Percentiles rank a stretch among this genome's conserved stretches.
Conservation (phyloP, 1,140 invertebrate genomes). For the Phthorimaea operculella region DNA sequence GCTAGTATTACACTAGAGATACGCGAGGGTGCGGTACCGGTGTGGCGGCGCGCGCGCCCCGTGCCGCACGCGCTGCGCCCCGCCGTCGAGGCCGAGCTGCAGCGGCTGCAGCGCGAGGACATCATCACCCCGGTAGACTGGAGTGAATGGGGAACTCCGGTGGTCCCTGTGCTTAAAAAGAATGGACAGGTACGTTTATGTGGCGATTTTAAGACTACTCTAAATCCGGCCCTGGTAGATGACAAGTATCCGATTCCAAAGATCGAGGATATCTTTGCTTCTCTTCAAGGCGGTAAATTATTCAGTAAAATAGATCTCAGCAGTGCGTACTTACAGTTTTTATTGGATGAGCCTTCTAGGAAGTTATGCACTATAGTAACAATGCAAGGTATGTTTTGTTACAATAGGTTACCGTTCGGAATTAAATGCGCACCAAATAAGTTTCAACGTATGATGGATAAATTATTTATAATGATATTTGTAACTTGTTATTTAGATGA, state of each 20-base stretch:
- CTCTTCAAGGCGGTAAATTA: constrained; percentile 20
- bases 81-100: constrained; percentile 25
- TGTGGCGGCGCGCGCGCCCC: constrained; percentile 27
- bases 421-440: constrained; percentile 30
- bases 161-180: constrained; percentile 18
- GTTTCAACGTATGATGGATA: constrained; percentile 46
- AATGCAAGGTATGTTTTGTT: constrained; percentile 22
- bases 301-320: constrained; percentile 40
- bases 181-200: constrained; percentile 24
- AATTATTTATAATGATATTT: constrained; percentile 23
- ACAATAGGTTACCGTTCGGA: constrained; percentile 19
- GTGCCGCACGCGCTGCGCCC: constrained; percentile 25
- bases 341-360: constrained; percentile 28
- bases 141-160: constrained; percentile 14
- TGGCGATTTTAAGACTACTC: constrained; percentile 48
- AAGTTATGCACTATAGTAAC: constrained; percentile 26
- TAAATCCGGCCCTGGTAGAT: constrained; percentile 40
- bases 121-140: constrained; percentile 17
- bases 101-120: constrained; percentile 14
- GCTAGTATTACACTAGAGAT: background rate
- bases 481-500: constrained; percentile 29
- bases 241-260: constrained; percentile 39
- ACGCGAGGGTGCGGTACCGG: constrained; percentile 17
- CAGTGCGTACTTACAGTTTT: constrained; percentile 37
- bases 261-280: constrained; percentile 34